Percentiles rank a stretch among this genome's conserved stretches.
Evolutionary conservation across 2,113 vertebrate genomes (phyloP).

Genomic region (Cyrtonyx montezumae): DNA sequence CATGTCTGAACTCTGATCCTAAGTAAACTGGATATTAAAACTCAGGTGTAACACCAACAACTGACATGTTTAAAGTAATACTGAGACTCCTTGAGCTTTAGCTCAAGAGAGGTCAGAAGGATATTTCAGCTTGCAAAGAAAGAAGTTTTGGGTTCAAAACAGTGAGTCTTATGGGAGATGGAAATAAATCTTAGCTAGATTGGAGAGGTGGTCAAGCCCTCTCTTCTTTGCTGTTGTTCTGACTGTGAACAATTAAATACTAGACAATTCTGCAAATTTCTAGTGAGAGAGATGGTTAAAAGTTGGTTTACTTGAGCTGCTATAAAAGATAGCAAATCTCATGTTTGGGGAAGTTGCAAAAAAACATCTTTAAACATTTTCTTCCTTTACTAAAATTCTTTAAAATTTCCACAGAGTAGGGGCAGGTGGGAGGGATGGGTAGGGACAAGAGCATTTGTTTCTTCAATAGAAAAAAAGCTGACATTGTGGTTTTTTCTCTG

Average conservation of each 20-base stretch:
- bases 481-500: background rate
- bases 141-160: background rate
- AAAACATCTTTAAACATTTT: background rate
- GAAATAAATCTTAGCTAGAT: background rate
- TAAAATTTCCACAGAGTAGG: background rate
- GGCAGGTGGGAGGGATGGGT: no score
- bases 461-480: background rate
- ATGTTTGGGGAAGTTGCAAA: background rate
- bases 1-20: background rate
- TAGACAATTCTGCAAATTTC: background rate
- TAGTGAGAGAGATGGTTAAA: background rate
- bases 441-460: background rate
- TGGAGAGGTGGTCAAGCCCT: background rate
- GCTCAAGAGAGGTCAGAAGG: background rate
- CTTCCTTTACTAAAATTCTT: background rate
- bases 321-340: background rate
- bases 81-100: background rate
- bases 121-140: background rate
- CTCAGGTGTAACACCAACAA: background rate
- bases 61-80: background rate
- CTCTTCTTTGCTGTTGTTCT: background rate
- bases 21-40: background rate
- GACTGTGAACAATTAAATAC: background rate
- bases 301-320: background rate
- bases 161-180: background rate